Conservation (phyloP, 1,140 invertebrate genomes). For the Dysdera silvatica region DNA sequence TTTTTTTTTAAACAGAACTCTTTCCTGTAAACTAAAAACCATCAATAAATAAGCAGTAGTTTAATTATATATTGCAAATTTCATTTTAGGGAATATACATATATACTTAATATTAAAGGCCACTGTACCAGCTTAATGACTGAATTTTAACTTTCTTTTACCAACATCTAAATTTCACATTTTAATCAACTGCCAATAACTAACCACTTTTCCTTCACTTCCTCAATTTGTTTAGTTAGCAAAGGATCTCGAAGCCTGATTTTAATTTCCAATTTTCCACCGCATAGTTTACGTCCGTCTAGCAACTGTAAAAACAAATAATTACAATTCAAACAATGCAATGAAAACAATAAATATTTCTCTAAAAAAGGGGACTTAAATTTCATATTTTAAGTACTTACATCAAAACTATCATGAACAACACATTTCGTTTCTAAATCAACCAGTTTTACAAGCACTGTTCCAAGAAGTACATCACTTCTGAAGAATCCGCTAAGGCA, state of each 20-base stretch:
- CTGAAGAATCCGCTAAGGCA: slow-evolving; percentile 82
- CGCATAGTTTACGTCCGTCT: slow-evolving; percentile 71
- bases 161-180: too few relatives aligned
- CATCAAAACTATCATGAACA: slow-evolving; percentile 82
- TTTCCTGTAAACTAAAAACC: too few relatives aligned
- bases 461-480: slow-evolving; percentile 76
- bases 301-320: slow-evolving; percentile 56
- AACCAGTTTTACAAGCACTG: slow-evolving; percentile 70
- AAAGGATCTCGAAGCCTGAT: slow-evolving; percentile 85
- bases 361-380: slow-evolving; percentile 32
- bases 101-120: too few relatives aligned
- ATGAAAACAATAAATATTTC: slow-evolving; percentile 1
- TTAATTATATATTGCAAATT: too few relatives aligned
- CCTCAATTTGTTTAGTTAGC: slow-evolving; percentile 77
- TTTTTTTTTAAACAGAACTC: too few relatives aligned
- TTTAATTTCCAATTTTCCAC: slow-evolving; percentile 86
- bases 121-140: too few relatives aligned
- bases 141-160: too few relatives aligned
- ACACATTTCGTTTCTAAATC: slow-evolving; percentile 75
- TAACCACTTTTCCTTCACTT: slow-evolving; percentile 86
- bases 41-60: too few relatives aligned
- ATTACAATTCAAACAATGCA: slow-evolving; percentile 14
- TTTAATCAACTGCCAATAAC: slow-evolving; percentile 53
- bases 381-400: slow-evolving; percentile 49
- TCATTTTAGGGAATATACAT: too few relatives aligned